Evolutionary conservation across 2,797 vertebrate species (phyloP).

Genomic region (Gymnocypris eckloni): DNA sequence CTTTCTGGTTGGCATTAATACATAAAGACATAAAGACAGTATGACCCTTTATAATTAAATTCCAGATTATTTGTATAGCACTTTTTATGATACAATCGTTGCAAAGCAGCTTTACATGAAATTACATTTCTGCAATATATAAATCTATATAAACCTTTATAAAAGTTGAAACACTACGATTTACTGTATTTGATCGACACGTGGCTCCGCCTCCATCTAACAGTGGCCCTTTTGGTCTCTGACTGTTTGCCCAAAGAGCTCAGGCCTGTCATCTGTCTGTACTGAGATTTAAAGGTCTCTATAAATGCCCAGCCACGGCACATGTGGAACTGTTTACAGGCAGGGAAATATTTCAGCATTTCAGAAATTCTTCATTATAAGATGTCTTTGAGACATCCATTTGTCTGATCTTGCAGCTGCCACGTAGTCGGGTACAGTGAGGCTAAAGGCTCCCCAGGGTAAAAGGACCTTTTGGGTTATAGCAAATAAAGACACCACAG

Average conservation of each 20-base stretch:
- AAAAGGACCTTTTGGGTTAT: background rate
- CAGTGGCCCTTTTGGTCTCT: slow-evolving; percentile 28
- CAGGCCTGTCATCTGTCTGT: slow-evolving; percentile 58
- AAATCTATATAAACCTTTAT: background rate
- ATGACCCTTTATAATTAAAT: background rate
- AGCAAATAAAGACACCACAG: slow-evolving; percentile 6
- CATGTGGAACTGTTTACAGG: slow-evolving; percentile 69
- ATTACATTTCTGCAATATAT: too few relatives aligned
- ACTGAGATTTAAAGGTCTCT: slow-evolving; percentile 67
- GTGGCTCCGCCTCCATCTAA: slow-evolving; percentile 8
- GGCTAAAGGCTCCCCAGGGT: background rate
- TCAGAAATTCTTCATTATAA: slow-evolving; percentile 66
- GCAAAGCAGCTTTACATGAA: too few relatives aligned
- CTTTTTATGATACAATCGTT: too few relatives aligned
- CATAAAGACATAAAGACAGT: background rate
- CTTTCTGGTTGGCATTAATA: background rate
- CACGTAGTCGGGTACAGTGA: slow-evolving; percentile 31
- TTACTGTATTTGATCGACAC: slow-evolving; percentile 16
- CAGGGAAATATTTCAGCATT: slow-evolving; percentile 54
- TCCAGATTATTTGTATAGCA: too few relatives aligned
- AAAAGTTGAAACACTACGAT: background rate
- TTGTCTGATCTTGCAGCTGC: slow-evolving; percentile 38
- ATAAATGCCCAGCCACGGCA: slow-evolving; percentile 56
- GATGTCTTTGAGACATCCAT: slow-evolving; percentile 47
- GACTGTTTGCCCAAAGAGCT: slow-evolving; percentile 36